A percentile compares a stretch with the other conserved stretches of the same genome.
These are phyloP conservation scores for Epinotia ramella DNA, from an alignment of 2,888 invertebrate genomes.

Conservation along the genomic window DNA sequence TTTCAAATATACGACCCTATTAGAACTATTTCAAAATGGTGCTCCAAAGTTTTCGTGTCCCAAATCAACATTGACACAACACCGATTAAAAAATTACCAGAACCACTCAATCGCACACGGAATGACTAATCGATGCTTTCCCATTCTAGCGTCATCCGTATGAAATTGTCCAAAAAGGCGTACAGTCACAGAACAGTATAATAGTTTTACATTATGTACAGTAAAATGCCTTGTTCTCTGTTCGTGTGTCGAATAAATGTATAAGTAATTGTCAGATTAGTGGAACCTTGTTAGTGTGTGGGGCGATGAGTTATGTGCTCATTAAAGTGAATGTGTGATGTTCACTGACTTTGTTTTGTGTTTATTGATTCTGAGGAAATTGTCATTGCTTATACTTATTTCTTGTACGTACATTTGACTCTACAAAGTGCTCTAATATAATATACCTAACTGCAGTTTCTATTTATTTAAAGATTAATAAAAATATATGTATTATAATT, in stretches of 20 bases:
- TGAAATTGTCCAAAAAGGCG: conserved; percentile 29
- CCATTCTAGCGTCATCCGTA: conserved; percentile 23
- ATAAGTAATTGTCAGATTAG: conserved; percentile 26
- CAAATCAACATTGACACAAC: conserved; percentile 46
- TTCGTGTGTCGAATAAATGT: conserved; percentile 29
- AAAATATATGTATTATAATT: too few relatives aligned
- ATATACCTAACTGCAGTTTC: too few relatives aligned
- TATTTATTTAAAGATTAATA: too few relatives aligned
- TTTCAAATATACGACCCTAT: not conserved
- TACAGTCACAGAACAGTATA: not conserved
- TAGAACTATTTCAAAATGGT: too few relatives aligned
- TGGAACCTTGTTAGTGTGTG: conserved; percentile 17
- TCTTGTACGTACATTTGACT: too few relatives aligned
- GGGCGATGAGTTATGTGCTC: not conserved
- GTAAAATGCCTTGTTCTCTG: conserved; percentile 1
- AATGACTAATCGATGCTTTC: conserved; percentile 11
- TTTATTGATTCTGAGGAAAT: conserved; percentile 1
- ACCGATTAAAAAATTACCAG: conserved; percentile 54
- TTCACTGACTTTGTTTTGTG: not conserved
- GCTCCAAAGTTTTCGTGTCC: conserved; percentile 40
- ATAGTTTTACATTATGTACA: not conserved
- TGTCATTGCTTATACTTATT: not conserved
- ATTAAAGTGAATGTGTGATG: not conserved
- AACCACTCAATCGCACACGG: conserved; percentile 42
- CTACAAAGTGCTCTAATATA: too few relatives aligned